Percentiles rank a stretch among this genome's conserved stretches.
phyloP scores from a whole-genome alignment of 1,140 invertebrate genomes.

The Paraescarpia echinospica region DNA sequence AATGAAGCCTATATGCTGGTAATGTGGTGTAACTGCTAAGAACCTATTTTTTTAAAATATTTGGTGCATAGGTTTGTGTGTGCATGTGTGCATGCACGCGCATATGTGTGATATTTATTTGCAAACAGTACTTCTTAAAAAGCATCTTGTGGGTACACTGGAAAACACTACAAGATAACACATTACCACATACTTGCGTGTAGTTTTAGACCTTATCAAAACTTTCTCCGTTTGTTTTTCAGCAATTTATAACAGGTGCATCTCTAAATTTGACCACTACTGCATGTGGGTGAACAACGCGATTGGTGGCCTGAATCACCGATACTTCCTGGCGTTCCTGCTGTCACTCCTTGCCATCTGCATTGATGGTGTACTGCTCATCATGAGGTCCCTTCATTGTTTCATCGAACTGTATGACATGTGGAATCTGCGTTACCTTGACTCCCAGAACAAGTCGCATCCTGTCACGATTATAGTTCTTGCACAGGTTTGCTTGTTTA shows the following conservation, averaged over 20 bases:
- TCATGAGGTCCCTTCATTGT: neutral
- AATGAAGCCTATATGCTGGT: neutral
- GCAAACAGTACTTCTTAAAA: no score
- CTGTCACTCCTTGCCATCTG: conserved; percentile 44
- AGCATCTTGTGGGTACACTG: neutral
- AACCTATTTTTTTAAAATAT: neutral
- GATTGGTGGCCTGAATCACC: conserved; percentile 52
- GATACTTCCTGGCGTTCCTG: conserved; percentile 53
- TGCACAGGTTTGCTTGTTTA: neutral
- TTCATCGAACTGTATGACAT: neutral
- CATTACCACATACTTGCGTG: no score
- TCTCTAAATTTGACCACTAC: conserved; percentile 58
- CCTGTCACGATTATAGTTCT: conserved; percentile 8
- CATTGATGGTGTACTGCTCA: conserved; percentile 38
- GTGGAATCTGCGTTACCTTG: conserved; percentile 3
- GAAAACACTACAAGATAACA: neutral
- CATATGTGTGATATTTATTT: neutral
- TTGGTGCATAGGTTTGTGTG: neutral
- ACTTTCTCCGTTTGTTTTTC: conserved; percentile 24
- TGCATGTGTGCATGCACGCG: neutral
- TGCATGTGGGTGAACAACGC: conserved; percentile 59
- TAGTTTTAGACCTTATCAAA: neutral
- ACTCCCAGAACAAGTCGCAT: neutral
- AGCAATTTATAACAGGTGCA: conserved; percentile 55
- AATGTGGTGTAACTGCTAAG: neutral